These are phyloP conservation scores for Junonia oenone DNA, from an alignment of 2,888 invertebrate species.

Conservation along the genomic window DNA sequence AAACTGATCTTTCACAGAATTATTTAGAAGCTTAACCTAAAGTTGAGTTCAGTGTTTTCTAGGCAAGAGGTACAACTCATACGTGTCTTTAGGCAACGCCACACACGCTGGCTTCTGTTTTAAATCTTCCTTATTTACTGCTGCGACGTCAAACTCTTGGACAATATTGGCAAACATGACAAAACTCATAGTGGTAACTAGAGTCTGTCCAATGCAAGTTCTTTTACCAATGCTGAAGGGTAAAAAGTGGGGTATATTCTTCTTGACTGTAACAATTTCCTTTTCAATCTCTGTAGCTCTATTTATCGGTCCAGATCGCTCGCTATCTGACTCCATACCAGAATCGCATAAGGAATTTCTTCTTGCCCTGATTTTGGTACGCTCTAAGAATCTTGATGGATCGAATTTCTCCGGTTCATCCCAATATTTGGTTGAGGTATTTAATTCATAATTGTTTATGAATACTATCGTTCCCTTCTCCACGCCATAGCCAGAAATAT, in stretches of 20 bases:
- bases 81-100: conserved; percentile 86
- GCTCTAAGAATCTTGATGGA: conserved; percentile 86
- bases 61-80: conserved; percentile 80
- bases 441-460: conserved; percentile 90
- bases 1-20: conserved; percentile 11
- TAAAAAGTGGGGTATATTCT: conserved; percentile 85
- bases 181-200: conserved; percentile 88
- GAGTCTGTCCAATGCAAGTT: conserved; percentile 91
- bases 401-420: conserved; percentile 84
- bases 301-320: conserved; percentile 43
- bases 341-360: conserved; percentile 76
- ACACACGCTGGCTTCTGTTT: conserved; percentile 84
- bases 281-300: conserved; percentile 48
- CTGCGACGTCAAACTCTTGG: conserved; percentile 84
- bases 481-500: conserved; percentile 85
- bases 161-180: conserved; percentile 85
- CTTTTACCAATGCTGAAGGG: conserved; percentile 92
- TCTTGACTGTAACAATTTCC: conserved; percentile 63
- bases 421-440: conserved; percentile 87
- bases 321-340: conserved; percentile 76
- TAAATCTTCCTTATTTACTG: conserved; percentile 71
- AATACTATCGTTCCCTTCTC: conserved; percentile 89
- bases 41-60: conserved; percentile 55
- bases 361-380: conserved; percentile 49
- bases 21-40: conserved; percentile 32